phyloP scores from a whole-genome alignment of 2,113 vertebrate species.

The Canis aureus region DNA sequence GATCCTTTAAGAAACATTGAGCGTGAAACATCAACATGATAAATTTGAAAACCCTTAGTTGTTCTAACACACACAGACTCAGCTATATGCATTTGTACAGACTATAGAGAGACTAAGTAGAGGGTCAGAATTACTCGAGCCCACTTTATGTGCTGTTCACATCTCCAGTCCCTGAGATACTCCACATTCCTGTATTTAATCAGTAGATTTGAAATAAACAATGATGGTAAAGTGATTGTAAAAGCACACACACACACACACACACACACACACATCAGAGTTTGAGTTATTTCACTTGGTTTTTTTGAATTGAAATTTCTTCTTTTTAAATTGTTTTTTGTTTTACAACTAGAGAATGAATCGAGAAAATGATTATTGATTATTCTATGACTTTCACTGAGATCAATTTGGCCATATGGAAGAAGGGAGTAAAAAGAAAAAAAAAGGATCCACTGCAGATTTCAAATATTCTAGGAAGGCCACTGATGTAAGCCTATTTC shows the following conservation, averaged over 20 bases:
- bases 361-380: not conserved
- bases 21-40: not conserved
- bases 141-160: not conserved
- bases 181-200: not conserved
- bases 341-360: slow-evolving; percentile 11
- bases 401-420: not conserved
- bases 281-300: not conserved
- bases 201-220: slow-evolving; percentile 22
- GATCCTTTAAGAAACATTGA: not conserved
- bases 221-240: not conserved
- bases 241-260: not conserved
- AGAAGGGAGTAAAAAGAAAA: not conserved
- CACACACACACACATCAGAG: not conserved
- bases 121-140: not conserved
- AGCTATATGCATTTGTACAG: not conserved
- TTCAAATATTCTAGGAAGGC: not conserved
- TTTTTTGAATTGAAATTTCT: not conserved
- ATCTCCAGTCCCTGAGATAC: not conserved
- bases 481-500: not conserved
- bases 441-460: not conserved
- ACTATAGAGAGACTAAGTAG: not conserved
- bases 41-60: slow-evolving; percentile 6
- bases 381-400: not conserved
- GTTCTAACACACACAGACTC: not conserved
- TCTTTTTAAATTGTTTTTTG: slow-evolving; percentile 27